Evolutionary conservation across 2,888 invertebrate species (phyloP).

Genomic region (Eupelmus urozonus): DNA sequence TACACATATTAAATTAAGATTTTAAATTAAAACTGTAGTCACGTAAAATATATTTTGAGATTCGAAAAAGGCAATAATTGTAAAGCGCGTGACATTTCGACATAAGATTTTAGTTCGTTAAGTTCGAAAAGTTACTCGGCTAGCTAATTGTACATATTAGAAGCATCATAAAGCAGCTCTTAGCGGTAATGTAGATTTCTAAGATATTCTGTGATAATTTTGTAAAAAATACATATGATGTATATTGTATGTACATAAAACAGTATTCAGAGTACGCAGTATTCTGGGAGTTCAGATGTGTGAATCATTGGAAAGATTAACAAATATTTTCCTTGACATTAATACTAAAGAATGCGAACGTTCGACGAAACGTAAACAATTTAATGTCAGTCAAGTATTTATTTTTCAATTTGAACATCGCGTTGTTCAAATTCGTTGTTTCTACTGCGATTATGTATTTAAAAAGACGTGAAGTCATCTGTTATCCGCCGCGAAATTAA

Average conservation of each 20-base stretch:
- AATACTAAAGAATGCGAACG: too few relatives aligned
- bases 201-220: slow-evolving; percentile 64
- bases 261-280: slow-evolving; percentile 45
- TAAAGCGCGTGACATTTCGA: neutral
- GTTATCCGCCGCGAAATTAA: neutral
- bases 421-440: too few relatives aligned
- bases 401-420: too few relatives aligned
- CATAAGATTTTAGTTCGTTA: slow-evolving; percentile 21
- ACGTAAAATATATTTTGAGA: too few relatives aligned
- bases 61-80: too few relatives aligned
- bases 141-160: slow-evolving; percentile 27
- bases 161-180: slow-evolving; percentile 35
- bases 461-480: neutral
- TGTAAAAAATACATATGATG: slow-evolving; percentile 54
- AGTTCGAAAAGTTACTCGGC: neutral
- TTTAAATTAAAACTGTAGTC: too few relatives aligned
- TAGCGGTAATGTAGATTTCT: slow-evolving; percentile 41
- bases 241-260: slow-evolving; percentile 51
- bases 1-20: too few relatives aligned
- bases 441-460: too few relatives aligned
- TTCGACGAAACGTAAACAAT: too few relatives aligned
- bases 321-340: too few relatives aligned
- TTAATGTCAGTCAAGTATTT: too few relatives aligned
- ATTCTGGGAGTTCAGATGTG: slow-evolving; percentile 22
- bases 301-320: neutral